A percentile compares a stretch with the other conserved stretches of the same genome.
Evolutionary conservation across 2,888 invertebrate genomes (phyloP).

Genomic region (Xylocampa areola): DNA sequence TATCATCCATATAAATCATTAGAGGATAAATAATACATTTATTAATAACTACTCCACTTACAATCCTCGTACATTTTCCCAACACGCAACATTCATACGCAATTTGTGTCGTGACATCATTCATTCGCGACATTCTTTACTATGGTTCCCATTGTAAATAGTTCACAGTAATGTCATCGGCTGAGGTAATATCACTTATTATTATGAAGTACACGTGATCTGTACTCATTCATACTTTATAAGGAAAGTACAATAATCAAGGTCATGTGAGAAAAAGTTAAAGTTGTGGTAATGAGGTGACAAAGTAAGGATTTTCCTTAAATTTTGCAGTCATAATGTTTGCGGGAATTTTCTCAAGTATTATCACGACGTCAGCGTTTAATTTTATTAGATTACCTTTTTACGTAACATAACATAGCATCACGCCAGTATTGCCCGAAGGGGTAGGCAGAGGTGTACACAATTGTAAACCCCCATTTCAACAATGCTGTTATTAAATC

Average conservation of each 20-base stretch:
- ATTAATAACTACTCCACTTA: conserved; percentile 20
- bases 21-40: conserved; percentile 6
- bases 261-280: conserved; percentile 2
- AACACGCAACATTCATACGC: conserved; percentile 31
- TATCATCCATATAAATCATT: neutral
- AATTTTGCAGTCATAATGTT: neutral
- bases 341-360: neutral
- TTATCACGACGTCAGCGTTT: neutral
- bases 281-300: neutral
- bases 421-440: too few species aligned
- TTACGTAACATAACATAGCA: too few species aligned
- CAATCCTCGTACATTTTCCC: conserved; percentile 33
- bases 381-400: too few species aligned
- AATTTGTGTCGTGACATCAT: conserved; percentile 48
- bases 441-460: too few species aligned
- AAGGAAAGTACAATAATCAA: conserved; percentile 14
- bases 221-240: conserved; percentile 8
- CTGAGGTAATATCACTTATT: conserved; percentile 35
- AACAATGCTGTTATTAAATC: too few species aligned
- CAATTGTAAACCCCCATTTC: too few species aligned
- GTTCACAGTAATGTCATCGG: conserved; percentile 49
- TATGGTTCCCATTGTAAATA: conserved; percentile 60
- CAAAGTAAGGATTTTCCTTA: neutral
- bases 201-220: conserved; percentile 46
- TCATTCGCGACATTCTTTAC: conserved; percentile 55